A percentile compares a stretch with the other conserved stretches of the same genome.
Evolutionary conservation across 2,113 vertebrate species (phyloP).

Genomic region (Serinus canaria): DNA sequence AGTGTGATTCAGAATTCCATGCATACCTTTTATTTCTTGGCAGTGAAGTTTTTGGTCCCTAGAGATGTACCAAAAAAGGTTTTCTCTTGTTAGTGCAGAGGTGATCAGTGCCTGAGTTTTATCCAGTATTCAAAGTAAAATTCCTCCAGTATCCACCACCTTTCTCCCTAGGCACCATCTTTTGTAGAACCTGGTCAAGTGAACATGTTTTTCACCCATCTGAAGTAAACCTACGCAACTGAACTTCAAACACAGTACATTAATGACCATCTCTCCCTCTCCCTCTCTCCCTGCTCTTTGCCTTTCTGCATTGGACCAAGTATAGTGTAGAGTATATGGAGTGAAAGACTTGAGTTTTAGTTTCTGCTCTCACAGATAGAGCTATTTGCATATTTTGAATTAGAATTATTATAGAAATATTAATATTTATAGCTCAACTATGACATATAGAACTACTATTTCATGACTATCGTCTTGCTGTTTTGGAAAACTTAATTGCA

Average conservation of each 20-base stretch:
- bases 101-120: neutral
- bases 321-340: neutral
- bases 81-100: neutral
- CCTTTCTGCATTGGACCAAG: neutral
- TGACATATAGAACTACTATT: neutral
- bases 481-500: neutral
- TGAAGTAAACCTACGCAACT: neutral
- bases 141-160: neutral
- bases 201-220: neutral
- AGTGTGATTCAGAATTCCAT: neutral
- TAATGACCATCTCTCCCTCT: neutral
- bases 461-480: neutral
- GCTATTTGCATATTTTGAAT: neutral
- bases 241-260: neutral
- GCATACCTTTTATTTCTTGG: neutral
- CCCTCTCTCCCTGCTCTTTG: fast-evolving
- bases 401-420: neutral
- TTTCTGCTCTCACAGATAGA: neutral
- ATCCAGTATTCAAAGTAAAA: neutral
- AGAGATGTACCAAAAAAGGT: neutral
- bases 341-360: neutral
- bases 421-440: neutral
- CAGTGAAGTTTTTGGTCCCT: neutral
- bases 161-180: neutral
- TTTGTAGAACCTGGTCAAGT: neutral